Conservation (phyloP, 2,888 invertebrate genomes). For the Horisme vitalbata region DNA sequence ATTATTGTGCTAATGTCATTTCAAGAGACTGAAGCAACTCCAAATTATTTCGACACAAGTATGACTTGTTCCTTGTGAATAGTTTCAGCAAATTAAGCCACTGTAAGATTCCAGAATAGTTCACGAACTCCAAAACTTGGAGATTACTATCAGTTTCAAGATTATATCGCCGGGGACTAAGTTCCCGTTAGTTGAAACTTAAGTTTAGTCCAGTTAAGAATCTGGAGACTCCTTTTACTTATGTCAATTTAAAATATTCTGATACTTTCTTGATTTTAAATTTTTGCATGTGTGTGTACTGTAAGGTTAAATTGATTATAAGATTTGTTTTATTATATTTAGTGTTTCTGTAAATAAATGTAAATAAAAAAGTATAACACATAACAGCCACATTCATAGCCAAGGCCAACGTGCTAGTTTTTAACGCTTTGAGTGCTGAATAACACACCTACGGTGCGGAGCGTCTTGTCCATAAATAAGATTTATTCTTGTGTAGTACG, state of each 20-base stretch:
- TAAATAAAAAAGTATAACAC: no score
- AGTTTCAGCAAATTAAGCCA: constrained; percentile 25
- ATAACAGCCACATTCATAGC: no score
- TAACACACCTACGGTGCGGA: no score
- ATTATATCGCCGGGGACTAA: constrained; percentile 4
- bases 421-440: no score
- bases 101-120: constrained; percentile 23
- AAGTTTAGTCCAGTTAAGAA: constrained; percentile 13
- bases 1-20: neutral
- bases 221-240: neutral
- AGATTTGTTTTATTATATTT: no score
- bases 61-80: constrained; percentile 11
- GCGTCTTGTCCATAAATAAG: no score
- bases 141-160: constrained; percentile 23
- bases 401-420: no score
- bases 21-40: neutral
- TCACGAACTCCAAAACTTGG: constrained; percentile 18
- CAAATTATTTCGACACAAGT: neutral
- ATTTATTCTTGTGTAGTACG: no score
- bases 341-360: no score
- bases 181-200: neutral
- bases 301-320: no score
- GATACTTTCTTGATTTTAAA: neutral
- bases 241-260: neutral
- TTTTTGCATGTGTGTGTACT: no score